Evolutionary conservation across 2,113 vertebrate species (phyloP).

Genomic region (Eulacestoma nigropectus): DNA sequence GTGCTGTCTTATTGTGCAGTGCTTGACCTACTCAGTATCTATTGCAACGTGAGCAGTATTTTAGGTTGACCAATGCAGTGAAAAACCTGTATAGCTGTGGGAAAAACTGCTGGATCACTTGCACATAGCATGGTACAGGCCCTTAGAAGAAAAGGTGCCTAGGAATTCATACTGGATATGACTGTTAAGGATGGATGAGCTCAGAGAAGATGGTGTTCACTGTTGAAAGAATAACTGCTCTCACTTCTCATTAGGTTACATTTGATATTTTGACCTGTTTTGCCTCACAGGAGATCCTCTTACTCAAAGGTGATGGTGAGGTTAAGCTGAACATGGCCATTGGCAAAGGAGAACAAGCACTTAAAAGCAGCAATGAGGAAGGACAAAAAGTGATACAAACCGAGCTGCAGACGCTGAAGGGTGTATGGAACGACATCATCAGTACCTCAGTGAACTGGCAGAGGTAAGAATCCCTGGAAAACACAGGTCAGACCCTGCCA

Average conservation of each 20-base stretch:
- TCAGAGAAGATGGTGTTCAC: not conserved
- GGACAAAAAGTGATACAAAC: slow-evolving; percentile 84
- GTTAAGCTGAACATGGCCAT: slow-evolving; percentile 94
- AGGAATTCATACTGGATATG: not conserved
- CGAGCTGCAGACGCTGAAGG: slow-evolving; percentile 83
- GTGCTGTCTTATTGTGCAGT: not conserved
- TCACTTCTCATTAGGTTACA: not conserved
- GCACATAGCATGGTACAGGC: not conserved
- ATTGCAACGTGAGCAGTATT: not conserved
- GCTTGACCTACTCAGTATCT: not conserved
- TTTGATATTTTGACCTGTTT: not conserved
- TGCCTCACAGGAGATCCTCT: slow-evolving; percentile 86
- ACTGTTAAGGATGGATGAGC: not conserved
- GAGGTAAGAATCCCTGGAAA: slow-evolving; percentile 74
- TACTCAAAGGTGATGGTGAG: slow-evolving; percentile 95
- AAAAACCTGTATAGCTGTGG: not conserved
- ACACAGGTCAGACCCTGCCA: not conserved
- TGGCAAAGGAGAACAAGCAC: slow-evolving; percentile 89
- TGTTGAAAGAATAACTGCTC: not conserved
- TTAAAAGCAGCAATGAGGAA: slow-evolving; percentile 78
- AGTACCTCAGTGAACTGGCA: slow-evolving; percentile 83
- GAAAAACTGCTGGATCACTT: not conserved
- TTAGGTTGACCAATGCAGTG: not conserved
- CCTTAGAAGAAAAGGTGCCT: not conserved
- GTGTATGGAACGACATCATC: slow-evolving; percentile 82